Conservation (phyloP, 2,113 vertebrate genomes). For the Telmatochromis sp. region DNA sequence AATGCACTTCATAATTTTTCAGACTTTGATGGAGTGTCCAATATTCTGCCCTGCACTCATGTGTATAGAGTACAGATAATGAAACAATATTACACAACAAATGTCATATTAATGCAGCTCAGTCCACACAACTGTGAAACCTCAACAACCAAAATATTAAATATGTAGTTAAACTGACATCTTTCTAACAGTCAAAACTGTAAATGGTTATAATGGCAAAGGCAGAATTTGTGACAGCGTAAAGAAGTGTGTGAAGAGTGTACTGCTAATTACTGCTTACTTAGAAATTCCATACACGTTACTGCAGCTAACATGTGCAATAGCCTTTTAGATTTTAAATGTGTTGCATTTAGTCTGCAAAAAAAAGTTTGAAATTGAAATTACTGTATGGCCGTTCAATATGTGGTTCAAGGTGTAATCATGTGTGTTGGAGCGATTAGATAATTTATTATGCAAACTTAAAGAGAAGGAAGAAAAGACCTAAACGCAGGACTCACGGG, state of each 20-base stretch:
- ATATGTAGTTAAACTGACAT: not conserved
- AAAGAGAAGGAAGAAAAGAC: not conserved
- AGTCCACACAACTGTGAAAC: not conserved
- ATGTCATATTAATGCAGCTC: not conserved
- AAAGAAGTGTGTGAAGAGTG: not conserved
- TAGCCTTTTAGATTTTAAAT: not conserved
- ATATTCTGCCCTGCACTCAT: not conserved
- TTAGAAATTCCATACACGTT: not conserved
- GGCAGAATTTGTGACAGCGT: not conserved
- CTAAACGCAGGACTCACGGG: not conserved
- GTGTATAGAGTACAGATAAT: not conserved
- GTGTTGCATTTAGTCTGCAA: not conserved
- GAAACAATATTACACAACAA: not conserved
- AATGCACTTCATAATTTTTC: not conserved
- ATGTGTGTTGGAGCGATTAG: not conserved
- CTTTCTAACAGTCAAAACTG: not conserved
- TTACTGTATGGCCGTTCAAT: not conserved
- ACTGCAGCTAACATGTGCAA: not conserved
- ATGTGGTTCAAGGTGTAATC: not conserved
- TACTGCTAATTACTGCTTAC: not conserved
- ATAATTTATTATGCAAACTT: not conserved
- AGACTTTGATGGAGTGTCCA: not conserved
- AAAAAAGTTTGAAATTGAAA: not conserved
- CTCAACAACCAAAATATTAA: rapidly evolving
- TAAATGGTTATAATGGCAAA: not conserved